Conservation (phyloP, 2,888 invertebrate species). For the Ommatoiulus sabulosus region DNA sequence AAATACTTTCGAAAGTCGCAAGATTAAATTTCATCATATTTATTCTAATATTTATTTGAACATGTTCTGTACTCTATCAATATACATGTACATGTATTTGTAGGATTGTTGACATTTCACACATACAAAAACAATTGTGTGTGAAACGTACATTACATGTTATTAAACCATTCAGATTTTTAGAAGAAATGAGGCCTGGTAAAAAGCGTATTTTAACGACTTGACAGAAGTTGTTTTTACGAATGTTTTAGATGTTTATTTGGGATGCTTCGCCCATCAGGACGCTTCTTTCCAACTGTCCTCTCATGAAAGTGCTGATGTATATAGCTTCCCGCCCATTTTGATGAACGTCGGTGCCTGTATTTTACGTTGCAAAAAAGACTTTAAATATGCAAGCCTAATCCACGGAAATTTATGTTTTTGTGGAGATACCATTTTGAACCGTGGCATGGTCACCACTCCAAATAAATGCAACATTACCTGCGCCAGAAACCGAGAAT, state of each 20-base stretch:
- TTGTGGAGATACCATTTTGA: not conserved
- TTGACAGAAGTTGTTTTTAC: no score
- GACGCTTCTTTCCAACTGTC: not conserved
- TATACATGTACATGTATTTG: no score
- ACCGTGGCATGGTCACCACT: not conserved
- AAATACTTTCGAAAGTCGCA: no score
- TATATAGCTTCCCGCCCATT: not conserved
- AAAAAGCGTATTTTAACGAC: no score
- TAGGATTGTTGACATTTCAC: no score
- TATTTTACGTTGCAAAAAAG: not conserved
- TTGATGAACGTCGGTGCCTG: not conserved
- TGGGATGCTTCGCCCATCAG: not conserved
- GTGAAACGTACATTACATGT: no score
- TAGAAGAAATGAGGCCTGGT: no score
- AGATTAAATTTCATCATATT: no score
- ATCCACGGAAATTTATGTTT: not conserved
- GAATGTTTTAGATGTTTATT: not conserved
- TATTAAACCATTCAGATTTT: no score
- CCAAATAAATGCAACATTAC: slow-evolving; percentile 2
- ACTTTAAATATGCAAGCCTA: not conserved
- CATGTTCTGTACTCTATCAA: no score
- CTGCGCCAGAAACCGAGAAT: not conserved
- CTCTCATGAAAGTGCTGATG: not conserved
- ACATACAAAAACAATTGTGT: no score
- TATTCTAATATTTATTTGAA: no score